A percentile compares a stretch with the other conserved stretches of the same genome.
phyloP scores from a whole-genome alignment of 2,888 invertebrate species.

The Idaea straminata region DNA sequence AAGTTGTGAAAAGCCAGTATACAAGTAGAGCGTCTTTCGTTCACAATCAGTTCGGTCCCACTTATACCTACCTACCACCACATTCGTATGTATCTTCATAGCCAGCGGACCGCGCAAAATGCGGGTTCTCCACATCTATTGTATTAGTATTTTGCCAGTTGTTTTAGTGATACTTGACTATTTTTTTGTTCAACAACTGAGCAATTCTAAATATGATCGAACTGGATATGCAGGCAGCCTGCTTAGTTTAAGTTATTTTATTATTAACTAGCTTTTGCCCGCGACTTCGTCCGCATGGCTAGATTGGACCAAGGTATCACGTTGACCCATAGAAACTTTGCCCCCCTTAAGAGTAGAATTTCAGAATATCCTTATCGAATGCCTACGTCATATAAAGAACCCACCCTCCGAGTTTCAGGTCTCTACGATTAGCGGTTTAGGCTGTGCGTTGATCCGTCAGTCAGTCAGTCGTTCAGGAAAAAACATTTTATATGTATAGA shows the following conservation, averaged over 20 bases:
- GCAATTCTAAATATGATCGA: constrained; percentile 22
- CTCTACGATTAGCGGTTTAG: no score
- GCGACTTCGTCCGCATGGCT: no score
- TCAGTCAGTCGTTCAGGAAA: no score
- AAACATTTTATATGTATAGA: no score
- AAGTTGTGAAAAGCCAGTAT: neutral
- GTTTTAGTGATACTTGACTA: constrained; percentile 29
- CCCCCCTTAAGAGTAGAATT: no score
- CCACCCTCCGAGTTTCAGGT: no score
- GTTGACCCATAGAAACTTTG: no score
- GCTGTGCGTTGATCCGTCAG: no score
- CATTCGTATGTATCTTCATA: constrained; percentile 39
- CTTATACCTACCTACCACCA: constrained; percentile 23
- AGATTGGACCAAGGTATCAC: no score
- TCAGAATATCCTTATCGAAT: no score
- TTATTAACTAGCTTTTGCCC: no score
- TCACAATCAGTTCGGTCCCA: constrained; percentile 3
- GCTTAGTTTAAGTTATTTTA: constrained; percentile 17
- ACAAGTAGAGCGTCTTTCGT: constrained; percentile 33
- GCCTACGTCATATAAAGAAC: no score
- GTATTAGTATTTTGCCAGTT: constrained; percentile 35
- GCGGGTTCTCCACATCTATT: constrained; percentile 48
- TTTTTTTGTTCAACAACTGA: constrained; percentile 10
- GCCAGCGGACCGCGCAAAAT: constrained; percentile 47
- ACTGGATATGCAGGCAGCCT: constrained; percentile 17